These are phyloP conservation scores for Camptogramma bilineatum DNA, from an alignment of 2,888 invertebrate species.

Conservation along the genomic window DNA sequence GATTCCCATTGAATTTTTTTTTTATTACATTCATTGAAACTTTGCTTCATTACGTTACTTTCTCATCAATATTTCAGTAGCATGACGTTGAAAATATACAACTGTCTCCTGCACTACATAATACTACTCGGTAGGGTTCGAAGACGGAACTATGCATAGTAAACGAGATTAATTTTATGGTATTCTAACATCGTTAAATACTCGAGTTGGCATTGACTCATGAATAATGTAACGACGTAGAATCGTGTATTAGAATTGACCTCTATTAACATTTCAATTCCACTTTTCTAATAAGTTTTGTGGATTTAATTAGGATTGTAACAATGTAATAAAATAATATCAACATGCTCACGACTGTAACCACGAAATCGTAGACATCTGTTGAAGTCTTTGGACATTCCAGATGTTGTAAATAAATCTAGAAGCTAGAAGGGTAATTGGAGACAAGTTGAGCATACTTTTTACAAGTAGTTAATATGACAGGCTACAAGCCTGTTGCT, in stretches of 20 bases:
- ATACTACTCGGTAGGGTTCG: constrained; percentile 37
- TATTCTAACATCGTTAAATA: constrained; percentile 40
- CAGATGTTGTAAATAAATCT: too few species aligned
- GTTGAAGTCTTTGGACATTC: too few species aligned
- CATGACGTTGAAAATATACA: neutral
- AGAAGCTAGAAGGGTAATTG: too few species aligned
- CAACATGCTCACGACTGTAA: too few species aligned
- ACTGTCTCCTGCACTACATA: constrained; percentile 32
- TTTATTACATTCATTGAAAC: too few species aligned
- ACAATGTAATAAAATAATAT: neutral
- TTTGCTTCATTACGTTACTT: neutral
- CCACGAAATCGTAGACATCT: too few species aligned
- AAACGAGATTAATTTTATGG: constrained; percentile 43
- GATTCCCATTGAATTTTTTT: too few species aligned
- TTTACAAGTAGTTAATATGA: too few species aligned
- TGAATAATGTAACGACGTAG: constrained; percentile 29
- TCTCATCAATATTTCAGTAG: neutral
- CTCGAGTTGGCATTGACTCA: constrained; percentile 31
- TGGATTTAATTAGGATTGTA: neutral
- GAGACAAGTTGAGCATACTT: too few species aligned
- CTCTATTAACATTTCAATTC: constrained; percentile 10
- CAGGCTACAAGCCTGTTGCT: too few species aligned
- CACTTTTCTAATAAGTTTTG: neutral
- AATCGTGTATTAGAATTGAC: constrained; percentile 24
- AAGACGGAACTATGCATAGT: constrained; percentile 45